These are phyloP conservation scores for Panulirus ornatus DNA, from an alignment of 1,140 invertebrate genomes.

Conservation along the genomic window DNA sequence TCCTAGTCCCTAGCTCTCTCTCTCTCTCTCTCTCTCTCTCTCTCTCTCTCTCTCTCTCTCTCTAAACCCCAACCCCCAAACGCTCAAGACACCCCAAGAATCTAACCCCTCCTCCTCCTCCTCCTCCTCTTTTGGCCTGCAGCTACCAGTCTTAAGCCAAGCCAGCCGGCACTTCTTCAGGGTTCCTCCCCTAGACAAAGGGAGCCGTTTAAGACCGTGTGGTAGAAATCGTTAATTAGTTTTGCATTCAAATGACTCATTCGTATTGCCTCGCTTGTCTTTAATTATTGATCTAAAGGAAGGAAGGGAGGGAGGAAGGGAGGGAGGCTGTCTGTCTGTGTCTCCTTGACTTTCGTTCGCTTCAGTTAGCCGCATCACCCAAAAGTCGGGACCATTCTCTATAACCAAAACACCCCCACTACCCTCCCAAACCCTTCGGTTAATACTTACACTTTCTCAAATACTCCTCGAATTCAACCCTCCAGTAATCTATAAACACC, in stretches of 20 bases:
- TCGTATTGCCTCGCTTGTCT: slow-evolving; percentile 71
- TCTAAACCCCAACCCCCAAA: not conserved
- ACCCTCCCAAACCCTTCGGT: too few relatives aligned
- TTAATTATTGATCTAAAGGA: slow-evolving; percentile 72
- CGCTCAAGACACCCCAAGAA: too few relatives aligned
- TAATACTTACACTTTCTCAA: too few relatives aligned
- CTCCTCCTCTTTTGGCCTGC: too few relatives aligned
- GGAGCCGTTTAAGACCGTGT: slow-evolving; percentile 57
- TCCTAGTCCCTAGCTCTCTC: not conserved
- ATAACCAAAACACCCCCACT: too few relatives aligned
- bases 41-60: not conserved
- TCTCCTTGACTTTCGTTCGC: not conserved
- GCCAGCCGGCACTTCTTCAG: slow-evolving; percentile 35
- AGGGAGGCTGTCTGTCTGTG: slow-evolving; percentile 12
- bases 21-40: not conserved
- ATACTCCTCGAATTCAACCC: too few relatives aligned
- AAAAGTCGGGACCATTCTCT: too few relatives aligned
- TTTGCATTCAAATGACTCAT: slow-evolving; percentile 73
- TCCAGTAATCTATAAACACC: too few relatives aligned
- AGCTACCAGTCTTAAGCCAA: slow-evolving; percentile 21
- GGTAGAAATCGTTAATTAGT: slow-evolving; percentile 72
- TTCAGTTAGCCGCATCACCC: not conserved
- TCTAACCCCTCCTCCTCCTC: too few relatives aligned
- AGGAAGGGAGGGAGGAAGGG: slow-evolving; percentile 34
- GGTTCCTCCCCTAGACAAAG: slow-evolving; percentile 25